These are phyloP conservation scores for Sceloporus undulatus DNA, from an alignment of 2,113 vertebrate species.

Conservation along the genomic window DNA sequence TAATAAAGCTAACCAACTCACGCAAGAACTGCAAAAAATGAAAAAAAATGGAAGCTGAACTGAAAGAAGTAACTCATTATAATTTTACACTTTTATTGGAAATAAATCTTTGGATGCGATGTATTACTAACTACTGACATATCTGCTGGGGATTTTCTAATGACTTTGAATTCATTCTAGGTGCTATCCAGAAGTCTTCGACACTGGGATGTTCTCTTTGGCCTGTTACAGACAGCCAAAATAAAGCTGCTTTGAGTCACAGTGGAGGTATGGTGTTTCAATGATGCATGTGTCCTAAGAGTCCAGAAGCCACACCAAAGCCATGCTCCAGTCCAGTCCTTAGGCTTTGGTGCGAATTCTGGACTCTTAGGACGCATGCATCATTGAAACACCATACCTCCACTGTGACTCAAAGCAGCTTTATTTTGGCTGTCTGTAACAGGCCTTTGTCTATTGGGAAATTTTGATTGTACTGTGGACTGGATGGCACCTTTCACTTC, in stretches of 20 bases:
- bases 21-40: conserved; percentile 86
- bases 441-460: background rate
- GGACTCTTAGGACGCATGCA: too few relatives aligned
- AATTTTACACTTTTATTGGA: background rate
- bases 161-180: background rate
- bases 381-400: too few relatives aligned
- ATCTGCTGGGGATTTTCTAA: background rate
- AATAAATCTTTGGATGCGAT: background rate
- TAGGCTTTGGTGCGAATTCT: too few relatives aligned
- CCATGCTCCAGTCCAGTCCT: too few relatives aligned
- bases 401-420: too few relatives aligned
- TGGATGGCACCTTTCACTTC: background rate
- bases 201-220: background rate
- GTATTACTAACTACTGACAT: background rate
- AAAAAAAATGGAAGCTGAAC: conserved; percentile 81
- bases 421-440: too few relatives aligned
- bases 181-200: background rate
- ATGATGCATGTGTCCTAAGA: too few relatives aligned
- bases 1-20: conserved; percentile 75
- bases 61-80: conserved; percentile 81
- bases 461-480: background rate
- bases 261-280: too few relatives aligned
- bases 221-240: too few relatives aligned
- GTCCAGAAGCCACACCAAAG: too few relatives aligned
- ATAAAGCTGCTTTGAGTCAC: too few relatives aligned